Percentiles rank a stretch among this genome's conserved stretches.
phyloP scores from a whole-genome alignment of 1,140 invertebrate genomes.

The Megathymus violae region DNA sequence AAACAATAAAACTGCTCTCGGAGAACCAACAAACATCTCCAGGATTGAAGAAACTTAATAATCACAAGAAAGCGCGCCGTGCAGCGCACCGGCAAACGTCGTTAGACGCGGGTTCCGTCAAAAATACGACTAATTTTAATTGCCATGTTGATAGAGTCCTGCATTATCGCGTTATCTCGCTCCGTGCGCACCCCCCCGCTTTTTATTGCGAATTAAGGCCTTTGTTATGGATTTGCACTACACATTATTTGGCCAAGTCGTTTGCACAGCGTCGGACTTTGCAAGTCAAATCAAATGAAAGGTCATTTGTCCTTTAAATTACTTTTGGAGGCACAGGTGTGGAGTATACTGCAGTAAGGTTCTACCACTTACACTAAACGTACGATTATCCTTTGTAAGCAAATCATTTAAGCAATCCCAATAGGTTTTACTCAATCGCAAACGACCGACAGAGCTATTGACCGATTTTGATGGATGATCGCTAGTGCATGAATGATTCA shows the following conservation, averaged over 20 bases:
- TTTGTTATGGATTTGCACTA: constrained; percentile 27
- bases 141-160: constrained; percentile 61
- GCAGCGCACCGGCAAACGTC: constrained; percentile 54
- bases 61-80: constrained; percentile 32
- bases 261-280: too few relatives aligned
- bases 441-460: too few relatives aligned
- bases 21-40: neutral
- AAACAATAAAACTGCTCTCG: constrained; percentile 2
- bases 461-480: too few relatives aligned
- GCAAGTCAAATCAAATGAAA: too few relatives aligned
- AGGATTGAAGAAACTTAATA: constrained; percentile 17
- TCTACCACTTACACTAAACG: too few relatives aligned
- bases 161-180: constrained; percentile 67
- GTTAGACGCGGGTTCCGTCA: constrained; percentile 60
- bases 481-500: too few relatives aligned
- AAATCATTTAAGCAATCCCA: too few relatives aligned
- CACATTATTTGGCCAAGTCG: constrained; percentile 10
- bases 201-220: constrained; percentile 34
- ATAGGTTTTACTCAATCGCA: too few relatives aligned
- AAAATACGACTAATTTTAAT: constrained; percentile 78
- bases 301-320: too few relatives aligned
- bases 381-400: too few relatives aligned
- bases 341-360: too few relatives aligned
- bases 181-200: constrained; percentile 38
- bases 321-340: too few relatives aligned